Evolutionary conservation across 92 coral and sea anemone genomes (phyloP), one percentile per base, ranked within the genome.

Genomic region (Actinostola sp.): DNA sequence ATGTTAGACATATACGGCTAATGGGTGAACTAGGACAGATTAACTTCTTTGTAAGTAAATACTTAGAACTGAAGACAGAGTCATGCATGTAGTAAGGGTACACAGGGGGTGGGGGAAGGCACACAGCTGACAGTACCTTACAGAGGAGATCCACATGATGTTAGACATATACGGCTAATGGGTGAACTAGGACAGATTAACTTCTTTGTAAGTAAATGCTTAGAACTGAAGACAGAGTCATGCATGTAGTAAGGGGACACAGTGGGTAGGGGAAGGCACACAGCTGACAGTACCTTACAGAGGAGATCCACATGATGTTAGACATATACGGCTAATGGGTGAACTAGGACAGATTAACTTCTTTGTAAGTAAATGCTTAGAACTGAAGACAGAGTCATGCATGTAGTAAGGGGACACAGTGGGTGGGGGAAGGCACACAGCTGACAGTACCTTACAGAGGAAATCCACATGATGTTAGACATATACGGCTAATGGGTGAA

Each of bases 1-100:
- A 94, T 49, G 65, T 65, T 83, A 80, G 97, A 61, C 94, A 82
- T 30, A 56, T 94, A 44, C 81, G 93, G 48, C 73, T 94, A 20
- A 91, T 94, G 97, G 98, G 98, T 5, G 97, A 94, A 67, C 86
- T 94, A 15, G 98, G 98, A 12, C 98, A 94, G 71, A 88, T 94
- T 21, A 77, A 82, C 82, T 91, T 94, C 59, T 91, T 91, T 88
- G 98, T 94, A 77, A 91, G 98, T 87, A 59, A 23, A 19, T 20
- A 19, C n/a, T 65, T 10, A 20, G n/a, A n/a, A n/a, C n/a, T n/a
- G n/a, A n/a, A n/a, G n/a, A n/a, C n/a, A n/a, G n/a, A n/a, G n/a
- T n/a, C n/a, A n/a, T n/a, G n/a, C n/a, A n/a, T n/a, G n/a, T n/a
- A n/a, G n/a, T n/a, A n/a, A n/a, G n/a, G n/a, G n/a, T n/a, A n/a